phyloP scores from a whole-genome alignment of 2,113 vertebrate species.

The Cranoglanis bouderius region DNA sequence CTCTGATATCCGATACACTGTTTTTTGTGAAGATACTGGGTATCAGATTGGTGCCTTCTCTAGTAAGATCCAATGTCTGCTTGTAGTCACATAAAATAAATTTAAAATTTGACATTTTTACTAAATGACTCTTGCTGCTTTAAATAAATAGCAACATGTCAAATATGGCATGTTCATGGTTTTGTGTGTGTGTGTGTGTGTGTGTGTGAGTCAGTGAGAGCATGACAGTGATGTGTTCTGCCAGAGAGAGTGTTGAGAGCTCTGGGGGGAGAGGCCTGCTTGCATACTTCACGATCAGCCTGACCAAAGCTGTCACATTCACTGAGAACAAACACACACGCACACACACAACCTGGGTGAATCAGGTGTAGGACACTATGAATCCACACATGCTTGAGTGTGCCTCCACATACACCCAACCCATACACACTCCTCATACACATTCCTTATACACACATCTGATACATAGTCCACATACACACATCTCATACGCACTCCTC shows the following conservation, averaged over 20 bases:
- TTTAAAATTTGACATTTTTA: background rate
- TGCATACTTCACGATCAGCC: slow-evolving; percentile 61
- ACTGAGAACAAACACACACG: slow-evolving; percentile 40
- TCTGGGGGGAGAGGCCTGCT: slow-evolving; percentile 61
- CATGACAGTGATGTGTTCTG: slow-evolving; percentile 75
- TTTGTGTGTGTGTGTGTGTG: slow-evolving; percentile 26
- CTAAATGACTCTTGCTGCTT: background rate
- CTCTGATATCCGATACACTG: background rate
- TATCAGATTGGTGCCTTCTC: background rate
- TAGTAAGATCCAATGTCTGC: background rate
- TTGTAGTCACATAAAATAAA: background rate
- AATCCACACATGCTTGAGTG: background rate
- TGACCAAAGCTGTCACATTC: slow-evolving; percentile 76
- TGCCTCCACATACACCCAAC: background rate
- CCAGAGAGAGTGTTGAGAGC: slow-evolving; percentile 69
- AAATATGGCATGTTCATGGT: background rate
- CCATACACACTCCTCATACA: background rate
- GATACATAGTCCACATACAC: background rate
- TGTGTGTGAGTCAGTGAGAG: slow-evolving; percentile 53
- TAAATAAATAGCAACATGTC: background rate
- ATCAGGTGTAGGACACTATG: background rate
- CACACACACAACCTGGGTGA: slow-evolving; percentile 18
- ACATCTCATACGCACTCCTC: background rate
- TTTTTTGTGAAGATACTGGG: background rate
- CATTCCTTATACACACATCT: background rate